Percentiles rank a stretch among this genome's conserved stretches.
Conservation (phyloP, 2,113 vertebrate species). For the Centropus unirufus region DNA sequence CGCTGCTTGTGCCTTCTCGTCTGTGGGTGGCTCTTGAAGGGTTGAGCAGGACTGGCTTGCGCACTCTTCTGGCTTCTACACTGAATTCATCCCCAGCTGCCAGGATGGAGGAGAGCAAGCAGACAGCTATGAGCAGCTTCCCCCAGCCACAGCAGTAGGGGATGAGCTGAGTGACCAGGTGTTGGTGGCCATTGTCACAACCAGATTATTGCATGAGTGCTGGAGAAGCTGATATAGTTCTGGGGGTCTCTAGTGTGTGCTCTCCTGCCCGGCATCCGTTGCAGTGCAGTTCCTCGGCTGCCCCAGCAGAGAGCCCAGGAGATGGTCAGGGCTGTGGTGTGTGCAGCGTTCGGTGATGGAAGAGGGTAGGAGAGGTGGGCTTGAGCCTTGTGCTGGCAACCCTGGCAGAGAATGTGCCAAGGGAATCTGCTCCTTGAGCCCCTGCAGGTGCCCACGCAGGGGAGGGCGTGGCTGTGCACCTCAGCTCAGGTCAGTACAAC, state of each 20-base stretch:
- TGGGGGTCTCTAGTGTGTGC: background rate
- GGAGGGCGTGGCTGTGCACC: background rate
- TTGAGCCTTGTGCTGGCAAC: background rate
- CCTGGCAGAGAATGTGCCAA: background rate
- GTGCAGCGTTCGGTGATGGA: background rate
- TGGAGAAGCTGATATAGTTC: background rate
- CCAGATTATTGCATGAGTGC: fast-evolving
- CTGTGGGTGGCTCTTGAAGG: background rate
- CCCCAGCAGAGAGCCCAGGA: background rate
- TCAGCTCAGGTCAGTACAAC: background rate
- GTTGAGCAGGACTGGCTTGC: background rate
- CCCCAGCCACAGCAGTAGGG: background rate
- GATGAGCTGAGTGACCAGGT: background rate
- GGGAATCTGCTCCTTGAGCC: background rate
- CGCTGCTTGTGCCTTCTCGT: background rate
- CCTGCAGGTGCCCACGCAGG: background rate
- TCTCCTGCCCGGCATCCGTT: background rate
- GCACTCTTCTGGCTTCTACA: background rate
- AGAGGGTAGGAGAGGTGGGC: background rate
- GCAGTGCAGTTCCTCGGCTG: background rate
- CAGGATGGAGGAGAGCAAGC: background rate
- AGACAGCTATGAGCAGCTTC: background rate
- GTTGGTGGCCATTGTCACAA: background rate
- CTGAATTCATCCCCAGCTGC: background rate
- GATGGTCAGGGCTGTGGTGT: background rate